Conservation (phyloP, 2,797 vertebrate species). For the Trichosurus vulpecula region DNA sequence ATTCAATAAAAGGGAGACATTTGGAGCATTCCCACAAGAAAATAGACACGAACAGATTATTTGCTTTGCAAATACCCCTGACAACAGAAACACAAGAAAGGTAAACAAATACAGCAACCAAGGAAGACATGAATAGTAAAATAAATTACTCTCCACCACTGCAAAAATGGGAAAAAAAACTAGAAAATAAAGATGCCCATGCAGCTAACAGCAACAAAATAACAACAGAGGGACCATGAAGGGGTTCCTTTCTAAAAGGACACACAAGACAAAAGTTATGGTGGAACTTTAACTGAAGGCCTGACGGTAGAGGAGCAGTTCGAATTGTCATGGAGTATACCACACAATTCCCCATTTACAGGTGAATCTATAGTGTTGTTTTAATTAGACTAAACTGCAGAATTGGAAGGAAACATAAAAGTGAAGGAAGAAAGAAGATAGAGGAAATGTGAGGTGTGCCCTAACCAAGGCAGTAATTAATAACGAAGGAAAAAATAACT, state of each 20-base stretch:
- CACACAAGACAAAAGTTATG: background rate
- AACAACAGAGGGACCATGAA: background rate
- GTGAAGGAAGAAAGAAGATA: background rate
- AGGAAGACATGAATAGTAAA: background rate
- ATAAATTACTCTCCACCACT: background rate
- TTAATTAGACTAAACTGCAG: background rate
- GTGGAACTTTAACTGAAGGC: background rate
- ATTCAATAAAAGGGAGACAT: background rate
- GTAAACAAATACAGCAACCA: background rate
- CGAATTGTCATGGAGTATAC: background rate
- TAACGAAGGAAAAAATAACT: background rate
- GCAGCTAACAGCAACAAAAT: background rate
- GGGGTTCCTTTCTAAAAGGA: background rate
- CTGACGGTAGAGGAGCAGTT: background rate
- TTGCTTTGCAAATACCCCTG: background rate
- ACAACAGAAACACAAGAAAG: background rate
- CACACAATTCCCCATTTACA: background rate
- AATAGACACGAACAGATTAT: background rate
- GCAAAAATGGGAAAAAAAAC: background rate
- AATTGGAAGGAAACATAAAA: background rate
- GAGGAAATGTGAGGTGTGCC: background rate
- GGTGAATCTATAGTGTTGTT: background rate
- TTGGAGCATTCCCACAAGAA: background rate
- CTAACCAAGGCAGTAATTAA: background rate
- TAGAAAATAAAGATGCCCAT: background rate